A percentile compares a stretch with the other conserved stretches of the same genome.
These are phyloP conservation scores for Tapirus indicus DNA, from an alignment of 2,797 vertebrate genomes.

Conservation along the genomic window DNA sequence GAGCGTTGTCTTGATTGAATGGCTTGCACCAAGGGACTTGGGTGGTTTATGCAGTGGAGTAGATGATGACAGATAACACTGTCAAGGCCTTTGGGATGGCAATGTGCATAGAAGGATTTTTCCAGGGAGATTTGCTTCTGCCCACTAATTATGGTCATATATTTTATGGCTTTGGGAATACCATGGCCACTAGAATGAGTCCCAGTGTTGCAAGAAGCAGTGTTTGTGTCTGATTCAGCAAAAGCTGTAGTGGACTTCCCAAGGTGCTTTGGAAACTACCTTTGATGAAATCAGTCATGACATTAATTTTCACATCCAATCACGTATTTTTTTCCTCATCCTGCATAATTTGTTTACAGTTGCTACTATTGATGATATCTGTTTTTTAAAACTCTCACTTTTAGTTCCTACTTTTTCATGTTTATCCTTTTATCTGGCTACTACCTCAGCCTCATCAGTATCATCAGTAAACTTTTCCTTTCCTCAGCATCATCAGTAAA, in stretches of 20 bases:
- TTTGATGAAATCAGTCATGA: neutral
- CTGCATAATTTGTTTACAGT: neutral
- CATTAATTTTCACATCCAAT: slow-evolving; percentile 23
- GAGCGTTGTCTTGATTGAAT: slow-evolving; percentile 4
- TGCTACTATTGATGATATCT: neutral
- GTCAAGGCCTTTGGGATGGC: slow-evolving; percentile 70
- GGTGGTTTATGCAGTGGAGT: slow-evolving; percentile 7
- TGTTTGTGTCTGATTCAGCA: slow-evolving; percentile 54
- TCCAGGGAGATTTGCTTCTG: slow-evolving; percentile 71
- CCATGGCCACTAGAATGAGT: neutral
- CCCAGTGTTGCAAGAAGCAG: slow-evolving; percentile 1
- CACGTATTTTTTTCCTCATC: neutral
- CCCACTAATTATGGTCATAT: slow-evolving; percentile 79
- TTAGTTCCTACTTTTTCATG: neutral
- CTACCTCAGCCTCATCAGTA: neutral
- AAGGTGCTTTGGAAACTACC: slow-evolving; percentile 12
- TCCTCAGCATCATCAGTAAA: neutral
- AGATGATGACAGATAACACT: slow-evolving; percentile 75
- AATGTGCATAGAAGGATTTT: slow-evolving; percentile 51
- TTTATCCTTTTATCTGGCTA: neutral
- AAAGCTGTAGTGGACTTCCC: neutral
- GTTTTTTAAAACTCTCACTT: neutral
- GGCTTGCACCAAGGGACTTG: neutral
- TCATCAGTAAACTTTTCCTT: neutral
- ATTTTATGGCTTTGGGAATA: slow-evolving; percentile 79